Evolutionary conservation across 2,888 invertebrate species (phyloP), one percentile per base, ranked within the genome.

Genomic region (Tetanocera ferruginea): DNA sequence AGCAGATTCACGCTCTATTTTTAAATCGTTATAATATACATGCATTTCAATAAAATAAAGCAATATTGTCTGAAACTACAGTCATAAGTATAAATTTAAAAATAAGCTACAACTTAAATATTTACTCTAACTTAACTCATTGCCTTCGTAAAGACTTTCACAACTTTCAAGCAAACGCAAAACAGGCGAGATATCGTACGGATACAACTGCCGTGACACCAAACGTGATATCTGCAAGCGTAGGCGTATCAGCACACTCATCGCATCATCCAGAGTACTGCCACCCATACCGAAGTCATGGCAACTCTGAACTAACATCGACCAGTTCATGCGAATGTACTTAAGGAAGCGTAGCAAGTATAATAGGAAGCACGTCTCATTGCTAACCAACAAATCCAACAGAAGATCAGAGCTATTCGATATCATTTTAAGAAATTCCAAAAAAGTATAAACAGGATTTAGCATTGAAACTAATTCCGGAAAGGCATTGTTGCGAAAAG

Each of bases 101-200:
- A 43, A 43, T 43, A 43, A 43, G 11, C 37, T 6, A 37, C 37
- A 11, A 43, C 14, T 43, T 6, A 43, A 43, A 43, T 43, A 43
- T 11, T 1, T 43, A 43, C 19, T 51, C 80, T 88, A 95, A 91
- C 95, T 95, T 84, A 94, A 93, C 86, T 95, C 94, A 89, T 95
- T 95, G 3, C 95, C 95, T 90, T 96, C 96, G 88, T 96, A 96
- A 83, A 96, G 91, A 87, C 94, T 94, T 87, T 96, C 96, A 86
- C 96, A 96, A 82, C 94, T 94, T 88, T 95, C 95, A 81, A 97
- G 90, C 84, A 97, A 91, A 89, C 95, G 93, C 83, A 96, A 91
- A 78, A 97, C 95, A 60, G 97, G 97, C 84, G 94, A 95, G 85
- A 97, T 97, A 88, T 97, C 97, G 89, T 97, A 97, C 0, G 97